Conservation (phyloP, 2,888 invertebrate species). For the Spisula solida region DNA sequence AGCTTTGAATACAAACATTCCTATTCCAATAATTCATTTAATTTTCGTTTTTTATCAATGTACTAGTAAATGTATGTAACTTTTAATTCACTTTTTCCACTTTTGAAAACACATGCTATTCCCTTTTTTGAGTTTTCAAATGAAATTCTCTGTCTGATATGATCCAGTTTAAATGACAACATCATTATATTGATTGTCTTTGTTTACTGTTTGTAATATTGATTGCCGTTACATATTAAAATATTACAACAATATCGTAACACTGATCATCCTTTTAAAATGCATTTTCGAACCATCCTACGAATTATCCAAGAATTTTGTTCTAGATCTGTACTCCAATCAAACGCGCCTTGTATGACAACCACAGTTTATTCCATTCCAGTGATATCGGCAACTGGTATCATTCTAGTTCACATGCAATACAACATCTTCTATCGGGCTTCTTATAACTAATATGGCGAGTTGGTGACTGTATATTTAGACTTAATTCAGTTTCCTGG, state of each 20-base stretch:
- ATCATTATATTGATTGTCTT: no score
- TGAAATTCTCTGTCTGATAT: no score
- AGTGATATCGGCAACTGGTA: conserved; percentile 16
- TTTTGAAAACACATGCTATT: no score
- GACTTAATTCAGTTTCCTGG: conserved; percentile 16
- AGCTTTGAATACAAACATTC: no score
- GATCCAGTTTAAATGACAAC: no score
- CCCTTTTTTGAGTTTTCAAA: no score
- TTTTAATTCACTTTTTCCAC: no score
- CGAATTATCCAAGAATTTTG: background rate
- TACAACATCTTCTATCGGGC: background rate
- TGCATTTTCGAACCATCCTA: background rate
- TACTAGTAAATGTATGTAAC: no score
- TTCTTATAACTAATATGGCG: background rate
- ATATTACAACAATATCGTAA: background rate
- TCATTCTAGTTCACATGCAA: background rate
- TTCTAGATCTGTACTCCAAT: background rate
- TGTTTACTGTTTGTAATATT: no score
- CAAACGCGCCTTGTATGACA: background rate
- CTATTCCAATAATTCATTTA: no score
- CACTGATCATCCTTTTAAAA: background rate
- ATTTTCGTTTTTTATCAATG: no score
- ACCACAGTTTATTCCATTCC: conserved; percentile 1
- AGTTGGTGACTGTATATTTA: background rate
- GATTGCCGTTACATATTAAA: background rate